Evolutionary conservation across 2,888 invertebrate genomes (phyloP), one percentile per base, ranked within the genome.

Genomic region (Leptopilina myrica): DNA sequence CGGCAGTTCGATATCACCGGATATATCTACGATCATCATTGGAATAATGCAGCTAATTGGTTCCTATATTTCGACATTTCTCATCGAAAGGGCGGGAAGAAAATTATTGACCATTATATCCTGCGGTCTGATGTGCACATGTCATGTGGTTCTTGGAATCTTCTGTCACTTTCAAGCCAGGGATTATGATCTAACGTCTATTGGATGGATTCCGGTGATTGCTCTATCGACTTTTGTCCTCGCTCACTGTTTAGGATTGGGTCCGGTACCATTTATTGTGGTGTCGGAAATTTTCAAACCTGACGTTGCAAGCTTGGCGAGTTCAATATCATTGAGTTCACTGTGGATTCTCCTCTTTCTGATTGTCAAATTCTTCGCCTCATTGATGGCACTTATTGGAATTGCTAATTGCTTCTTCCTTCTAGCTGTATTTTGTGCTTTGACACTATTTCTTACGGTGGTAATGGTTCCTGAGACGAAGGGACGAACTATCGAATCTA

Each of bases 51-150:
- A 95, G 80, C 89, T 94, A 0, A 64, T 88, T 4, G 94, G 94
- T 0, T 91, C 93, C 12, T 86, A 91, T 33, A 79, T 92, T 0
- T 92, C 93, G 0, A 92, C 93, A 0, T 75, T 92, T 0, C 83
- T 94, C 0, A 92, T 94, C 85, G 95, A 96, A 85, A 93, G 92
- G 67, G 93, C 93, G 75, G 96, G 95, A 0, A 92, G 96, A 86
- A 91, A 94, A 73, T 84, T 88, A 8, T 87, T 94, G 12, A 87
- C 94, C 8, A 85, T 93, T 5, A 84, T 92, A 59, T 93, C 93
- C 0, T 92, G 92, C 20, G 46, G 87, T 0, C 86, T 91, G 3
- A 92, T 92, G 91, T 73, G 33, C n/a, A 40, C 33, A 14, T 73
- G 73, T n/a, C 73, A 73, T 15, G n/a, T 73, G 8, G 33, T 73